Base-by-base conservation (phyloP, 2,888 invertebrate species). In the Andricus curvator region DNA sequence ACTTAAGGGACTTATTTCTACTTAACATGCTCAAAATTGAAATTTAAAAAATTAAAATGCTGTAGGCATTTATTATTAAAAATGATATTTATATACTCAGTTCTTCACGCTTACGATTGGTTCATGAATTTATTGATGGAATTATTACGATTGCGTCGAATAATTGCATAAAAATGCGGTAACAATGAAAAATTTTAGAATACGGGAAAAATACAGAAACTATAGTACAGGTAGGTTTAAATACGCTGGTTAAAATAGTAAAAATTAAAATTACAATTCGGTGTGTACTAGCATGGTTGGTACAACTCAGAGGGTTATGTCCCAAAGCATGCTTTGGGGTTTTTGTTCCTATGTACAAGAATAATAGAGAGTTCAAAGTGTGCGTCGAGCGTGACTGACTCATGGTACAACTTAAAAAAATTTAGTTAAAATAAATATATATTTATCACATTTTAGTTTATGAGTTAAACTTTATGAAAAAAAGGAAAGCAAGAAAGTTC, bases 301-400 rank as follows among this genome's bases (percentile, higher is more conserved):
- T 25, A 33, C 22, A 70, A 70, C 17, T 70, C 9, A 22, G 13
- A 17, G 17, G 51, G 17, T 8, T 13, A 22, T 56, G 33, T 29
- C 29, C 29, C 15, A 15, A 37, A 37, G 37, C 37, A 37, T 37
- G 22, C 62, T 25, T 64, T 13, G 22, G 22, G 2, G 5, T 29
- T 25, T 56, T 56, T 74, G 13, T 56, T 67, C 29, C 83, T 81
- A 81, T 83, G 85, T 87, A 86, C 84, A 87, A 84, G 84, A 82
- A 83, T 86, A 78, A 64, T 84, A 82, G 82, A 60, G 77, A 66
- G 48, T 77, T 51, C 17, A 82, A 82, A 22, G 67, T 74, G 56
- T 56, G 33, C 51, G 20, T 37, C 33, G 56, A 51, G 74, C 37
- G 51, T 51, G 74, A 56, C 74, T 74, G 74, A n/a, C 56, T 56